Evolutionary conservation across 2,888 invertebrate genomes (phyloP).

Genomic region (Drosophila acutilabella): DNA sequence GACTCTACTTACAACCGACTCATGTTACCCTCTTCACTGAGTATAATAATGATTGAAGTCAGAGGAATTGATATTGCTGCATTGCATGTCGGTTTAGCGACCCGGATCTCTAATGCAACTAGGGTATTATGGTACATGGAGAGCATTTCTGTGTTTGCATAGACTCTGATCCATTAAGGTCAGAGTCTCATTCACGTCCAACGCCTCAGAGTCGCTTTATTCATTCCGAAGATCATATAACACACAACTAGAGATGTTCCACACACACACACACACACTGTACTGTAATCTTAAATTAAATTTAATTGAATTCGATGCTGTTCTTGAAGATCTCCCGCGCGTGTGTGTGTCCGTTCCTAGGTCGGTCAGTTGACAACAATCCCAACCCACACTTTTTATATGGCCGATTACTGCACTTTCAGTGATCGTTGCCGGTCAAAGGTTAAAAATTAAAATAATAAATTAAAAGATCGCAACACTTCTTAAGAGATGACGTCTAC

Average conservation of each 20-base stretch:
- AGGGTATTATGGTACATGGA: conserved; percentile 5
- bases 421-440: conserved; percentile 64
- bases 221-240: conserved; percentile 31
- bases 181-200: conserved; percentile 74
- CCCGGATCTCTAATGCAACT: conserved; percentile 52
- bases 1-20: too few species aligned
- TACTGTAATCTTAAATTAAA: conserved; percentile 83
- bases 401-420: conserved; percentile 25
- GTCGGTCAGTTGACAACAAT: conserved; percentile 47
- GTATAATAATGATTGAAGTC: conserved; percentile 4
- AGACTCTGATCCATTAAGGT: conserved; percentile 81
- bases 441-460: conserved; percentile 74
- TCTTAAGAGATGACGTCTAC: conserved; percentile 36
- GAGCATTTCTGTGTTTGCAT: conserved; percentile 27
- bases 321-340: conserved; percentile 35
- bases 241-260: conserved; percentile 22
- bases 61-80: conserved; percentile 9
- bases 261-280: conserved; percentile 9
- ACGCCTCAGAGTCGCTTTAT: conserved; percentile 42
- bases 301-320: conserved; percentile 82
- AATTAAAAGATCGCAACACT: conserved; percentile 41
- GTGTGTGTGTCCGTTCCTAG: conserved; percentile 50
- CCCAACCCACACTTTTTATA: conserved; percentile 10
- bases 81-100: conserved; percentile 36
- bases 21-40: too few species aligned